Evolutionary conservation across 2,113 vertebrate species (phyloP).

Genomic region (Gambusia affinis): DNA sequence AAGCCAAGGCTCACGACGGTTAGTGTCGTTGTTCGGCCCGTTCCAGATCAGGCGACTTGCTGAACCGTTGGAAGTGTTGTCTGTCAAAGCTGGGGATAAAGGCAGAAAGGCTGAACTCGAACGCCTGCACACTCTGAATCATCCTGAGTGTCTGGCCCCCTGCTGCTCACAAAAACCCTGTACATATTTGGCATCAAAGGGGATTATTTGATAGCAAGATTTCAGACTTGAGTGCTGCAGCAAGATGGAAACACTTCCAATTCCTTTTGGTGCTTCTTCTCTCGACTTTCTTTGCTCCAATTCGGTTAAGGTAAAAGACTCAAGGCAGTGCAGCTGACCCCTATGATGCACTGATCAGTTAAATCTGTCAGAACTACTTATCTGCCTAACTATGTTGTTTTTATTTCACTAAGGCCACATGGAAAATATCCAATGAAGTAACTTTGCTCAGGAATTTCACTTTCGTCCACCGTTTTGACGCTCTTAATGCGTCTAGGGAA

Average conservation of each 20-base stretch:
- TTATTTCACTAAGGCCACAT: background rate
- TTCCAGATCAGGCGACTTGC: conserved; percentile 48
- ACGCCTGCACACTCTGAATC: conserved; percentile 8
- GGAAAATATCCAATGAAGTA: no score
- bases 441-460: background rate
- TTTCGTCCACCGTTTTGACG: no score
- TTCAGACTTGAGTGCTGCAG: background rate
- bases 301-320: background rate
- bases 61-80: conserved; percentile 63
- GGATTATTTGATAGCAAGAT: conserved; percentile 11
- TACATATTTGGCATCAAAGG: conserved; percentile 13
- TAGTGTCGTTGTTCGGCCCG: conserved; percentile 25
- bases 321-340: background rate
- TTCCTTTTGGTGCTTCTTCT: background rate
- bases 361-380: background rate
- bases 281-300: no score
- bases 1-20: background rate
- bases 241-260: background rate
- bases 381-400: background rate
- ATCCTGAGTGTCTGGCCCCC: conserved; percentile 11
- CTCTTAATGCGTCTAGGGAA: background rate
- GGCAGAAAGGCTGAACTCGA: conserved; percentile 38
- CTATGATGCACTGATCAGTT: background rate
- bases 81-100: conserved; percentile 57
- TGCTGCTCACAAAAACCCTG: background rate